phyloP scores from a whole-genome alignment of 2,797 vertebrate species.

The Pipistrellus kuhlii region DNA sequence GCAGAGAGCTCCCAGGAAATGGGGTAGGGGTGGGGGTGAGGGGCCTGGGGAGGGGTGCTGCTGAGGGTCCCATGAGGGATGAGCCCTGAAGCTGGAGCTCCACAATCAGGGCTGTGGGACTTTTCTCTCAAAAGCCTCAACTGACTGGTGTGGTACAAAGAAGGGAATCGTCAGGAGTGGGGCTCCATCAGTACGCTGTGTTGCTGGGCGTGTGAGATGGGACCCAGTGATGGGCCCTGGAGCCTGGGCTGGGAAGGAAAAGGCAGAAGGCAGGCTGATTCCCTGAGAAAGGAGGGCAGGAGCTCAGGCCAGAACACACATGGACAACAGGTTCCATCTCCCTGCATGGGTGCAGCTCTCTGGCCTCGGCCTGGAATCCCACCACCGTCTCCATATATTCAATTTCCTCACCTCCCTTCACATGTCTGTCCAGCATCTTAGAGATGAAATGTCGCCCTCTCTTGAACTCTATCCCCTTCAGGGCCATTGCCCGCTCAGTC shows the following conservation, averaged over 20 bases:
- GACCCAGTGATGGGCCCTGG: accelerated
- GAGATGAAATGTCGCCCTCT: neutral
- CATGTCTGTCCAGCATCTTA: neutral
- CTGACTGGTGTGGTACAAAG: neutral
- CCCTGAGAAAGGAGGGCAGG: neutral
- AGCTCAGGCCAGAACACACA: neutral
- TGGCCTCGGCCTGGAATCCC: neutral
- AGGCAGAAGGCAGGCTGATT: neutral
- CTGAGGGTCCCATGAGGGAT: neutral
- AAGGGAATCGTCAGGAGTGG: neutral
- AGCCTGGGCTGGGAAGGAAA: neutral
- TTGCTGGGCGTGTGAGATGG: neutral
- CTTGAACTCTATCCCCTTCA: neutral
- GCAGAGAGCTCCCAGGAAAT: neutral
- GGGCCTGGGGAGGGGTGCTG: no score
- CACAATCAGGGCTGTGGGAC: accelerated
- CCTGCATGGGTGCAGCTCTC: neutral
- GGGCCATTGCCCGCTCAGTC: neutral
- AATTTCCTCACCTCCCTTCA: neutral
- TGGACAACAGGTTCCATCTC: accelerated
- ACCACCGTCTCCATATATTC: neutral
- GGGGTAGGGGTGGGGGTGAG: neutral
- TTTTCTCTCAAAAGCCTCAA: neutral
- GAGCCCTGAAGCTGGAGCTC: neutral
- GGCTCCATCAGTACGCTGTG: neutral